Base-by-base conservation (phyloP, 2,888 invertebrate genomes). In the Thera britannica region DNA sequence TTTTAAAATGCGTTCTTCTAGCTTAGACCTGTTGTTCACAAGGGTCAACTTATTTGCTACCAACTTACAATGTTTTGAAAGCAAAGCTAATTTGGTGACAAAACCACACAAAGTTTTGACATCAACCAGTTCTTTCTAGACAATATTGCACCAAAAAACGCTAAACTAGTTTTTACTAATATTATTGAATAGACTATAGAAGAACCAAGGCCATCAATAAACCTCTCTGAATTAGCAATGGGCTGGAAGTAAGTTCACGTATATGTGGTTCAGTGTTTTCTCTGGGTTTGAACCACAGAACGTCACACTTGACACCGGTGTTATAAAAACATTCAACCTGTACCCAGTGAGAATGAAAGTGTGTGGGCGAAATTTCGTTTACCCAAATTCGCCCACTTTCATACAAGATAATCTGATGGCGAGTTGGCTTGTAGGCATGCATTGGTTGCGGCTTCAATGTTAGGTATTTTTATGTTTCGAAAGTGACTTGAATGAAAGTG, bases 301-400 rank as follows among this genome's bases (percentile, higher is more conserved):
- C 44, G 44, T 9, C 44, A 46, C 44, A 46, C 9, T 52, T 71
- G 72, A 70, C 59, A 65, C 72, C 64, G 68, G 69, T 67, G 51
- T 69, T 70, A 65, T 68, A 65, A 65, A 68, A 69, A 71, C 57
- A 65, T 59, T 72, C 62, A 72, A 72, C 71, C 71, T 75, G 73
- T 67, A 67, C 62, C 51, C 23, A 58, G 59, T 52, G 72, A 75
- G 72, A 75, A 72, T 54, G 75, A 75, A 75, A 75, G 75, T 73
- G 68, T 67, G 75, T 73, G 70, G 73, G 73, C 69, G 75, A 73
- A 71, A 69, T 72, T 75, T 69, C 63, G 56, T 73, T 73, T 72
- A 68, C 69, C 69, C 65, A 61, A 73, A 75, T 62, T 65, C 60
- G 68, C 63, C 72, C 68, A 70, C 75, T 75, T 75, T 75, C 73